Percentiles rank a stretch among this genome's conserved stretches.
Evolutionary conservation across 2,797 vertebrate genomes (phyloP).

Genomic region (Phaenicophaeus curvirostris): DNA sequence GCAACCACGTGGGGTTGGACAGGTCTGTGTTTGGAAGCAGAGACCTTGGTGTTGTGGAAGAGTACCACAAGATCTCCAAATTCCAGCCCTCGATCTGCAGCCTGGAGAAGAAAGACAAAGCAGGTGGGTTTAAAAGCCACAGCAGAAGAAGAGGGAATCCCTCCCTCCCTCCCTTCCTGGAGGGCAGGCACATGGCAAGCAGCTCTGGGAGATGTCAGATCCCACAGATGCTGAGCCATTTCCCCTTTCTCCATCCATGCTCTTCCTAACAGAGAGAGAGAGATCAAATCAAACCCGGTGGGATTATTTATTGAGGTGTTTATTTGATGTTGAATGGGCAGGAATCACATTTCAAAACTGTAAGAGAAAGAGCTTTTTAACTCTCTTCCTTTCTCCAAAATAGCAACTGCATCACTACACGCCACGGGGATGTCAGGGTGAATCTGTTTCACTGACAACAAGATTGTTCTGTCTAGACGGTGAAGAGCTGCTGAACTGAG

Average conservation of each 20-base stretch:
- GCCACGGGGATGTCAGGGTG: slow-evolving; percentile 52
- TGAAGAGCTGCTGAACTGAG: slow-evolving; percentile 47
- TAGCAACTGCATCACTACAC: not conserved
- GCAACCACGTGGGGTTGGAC: not conserved
- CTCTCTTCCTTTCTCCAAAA: not conserved
- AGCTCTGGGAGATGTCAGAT: not conserved
- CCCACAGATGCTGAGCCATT: not conserved
- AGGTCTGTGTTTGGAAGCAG: not conserved
- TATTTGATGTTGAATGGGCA: slow-evolving; percentile 43
- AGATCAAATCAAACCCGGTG: not conserved
- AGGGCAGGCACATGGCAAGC: not conserved
- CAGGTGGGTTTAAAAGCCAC: not conserved
- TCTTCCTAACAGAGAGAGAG: not conserved
- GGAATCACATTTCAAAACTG: slow-evolving; percentile 21
- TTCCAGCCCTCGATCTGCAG: not conserved
- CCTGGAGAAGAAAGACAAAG: not conserved
- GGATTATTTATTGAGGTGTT: slow-evolving; percentile 3
- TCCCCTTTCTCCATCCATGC: not conserved
- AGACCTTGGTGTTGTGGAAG: not conserved
- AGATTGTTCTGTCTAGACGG: slow-evolving; percentile 67
- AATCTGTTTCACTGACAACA: slow-evolving; percentile 72
- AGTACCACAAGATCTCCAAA: not conserved
- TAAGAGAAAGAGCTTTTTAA: slow-evolving; percentile 26
- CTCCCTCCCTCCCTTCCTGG: not conserved
- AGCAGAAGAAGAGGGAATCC: not conserved